Conservation (phyloP, 2,888 invertebrate species). For the Polylopha cassiicola region DNA sequence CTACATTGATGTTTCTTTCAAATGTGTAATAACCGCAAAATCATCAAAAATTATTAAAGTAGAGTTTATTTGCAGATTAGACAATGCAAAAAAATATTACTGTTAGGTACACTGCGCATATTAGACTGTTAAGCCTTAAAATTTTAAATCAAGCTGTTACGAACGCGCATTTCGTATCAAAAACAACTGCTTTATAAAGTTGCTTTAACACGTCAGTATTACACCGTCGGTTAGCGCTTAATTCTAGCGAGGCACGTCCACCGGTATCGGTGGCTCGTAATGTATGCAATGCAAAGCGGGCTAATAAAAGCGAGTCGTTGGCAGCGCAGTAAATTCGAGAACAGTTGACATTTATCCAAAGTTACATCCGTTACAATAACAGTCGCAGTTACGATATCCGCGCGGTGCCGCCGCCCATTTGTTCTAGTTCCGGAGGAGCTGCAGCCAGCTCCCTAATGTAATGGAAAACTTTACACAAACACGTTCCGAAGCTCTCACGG, state of each 20-base stretch:
- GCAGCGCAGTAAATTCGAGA: constrained; percentile 65
- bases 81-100: constrained; percentile 43
- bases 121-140: constrained; percentile 41
- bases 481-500: constrained; percentile 44
- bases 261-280: constrained; percentile 53
- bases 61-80: constrained; percentile 49
- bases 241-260: constrained; percentile 40
- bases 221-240: constrained; percentile 7
- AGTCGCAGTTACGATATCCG: constrained; percentile 68
- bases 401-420: constrained; percentile 56
- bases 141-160: constrained; percentile 30
- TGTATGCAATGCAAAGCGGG: constrained; percentile 68
- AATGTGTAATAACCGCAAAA: too few relatives aligned
- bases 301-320: constrained; percentile 65
- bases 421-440: constrained; percentile 57
- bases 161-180: constrained; percentile 19
- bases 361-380: constrained; percentile 74
- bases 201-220: background rate
- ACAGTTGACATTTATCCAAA: constrained; percentile 74
- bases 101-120: constrained; percentile 33
- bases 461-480: constrained; percentile 67
- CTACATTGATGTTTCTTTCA: too few relatives aligned
- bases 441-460: constrained; percentile 52
- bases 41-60: too few relatives aligned
- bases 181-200: constrained; percentile 21